phyloP scores from a whole-genome alignment of 2,113 vertebrate genomes.

The Struthidea cinerea region DNA sequence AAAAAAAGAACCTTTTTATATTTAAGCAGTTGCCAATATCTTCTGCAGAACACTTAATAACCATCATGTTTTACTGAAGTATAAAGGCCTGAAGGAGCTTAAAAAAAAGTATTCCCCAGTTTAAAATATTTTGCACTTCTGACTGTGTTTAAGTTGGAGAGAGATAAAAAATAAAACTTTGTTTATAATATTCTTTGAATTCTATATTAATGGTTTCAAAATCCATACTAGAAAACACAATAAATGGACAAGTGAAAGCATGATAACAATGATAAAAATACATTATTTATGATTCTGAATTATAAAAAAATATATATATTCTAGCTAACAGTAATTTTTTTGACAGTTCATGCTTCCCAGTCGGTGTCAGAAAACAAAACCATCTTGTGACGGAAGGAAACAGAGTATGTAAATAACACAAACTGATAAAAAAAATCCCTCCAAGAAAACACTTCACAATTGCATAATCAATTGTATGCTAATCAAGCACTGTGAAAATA shows the following conservation, averaged over 20 bases:
- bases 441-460: neutral
- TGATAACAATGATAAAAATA: neutral
- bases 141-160: neutral
- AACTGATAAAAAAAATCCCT: neutral
- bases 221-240: neutral
- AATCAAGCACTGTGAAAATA: neutral
- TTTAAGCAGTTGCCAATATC: neutral
- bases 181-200: neutral
- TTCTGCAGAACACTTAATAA: neutral
- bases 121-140: neutral
- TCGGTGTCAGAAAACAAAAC: neutral
- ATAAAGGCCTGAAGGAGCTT: neutral
- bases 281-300: neutral
- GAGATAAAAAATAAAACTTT: neutral
- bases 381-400: neutral
- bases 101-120: neutral
- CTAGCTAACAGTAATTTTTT: neutral
- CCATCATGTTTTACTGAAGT: neutral
- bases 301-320: accelerated
- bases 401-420: neutral
- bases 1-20: neutral
- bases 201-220: neutral
- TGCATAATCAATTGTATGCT: neutral
- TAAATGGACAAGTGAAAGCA: neutral
- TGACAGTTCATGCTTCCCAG: neutral